phyloP scores from a whole-genome alignment of 2,797 vertebrate genomes.

The Ambastaia sidthimunki region DNA sequence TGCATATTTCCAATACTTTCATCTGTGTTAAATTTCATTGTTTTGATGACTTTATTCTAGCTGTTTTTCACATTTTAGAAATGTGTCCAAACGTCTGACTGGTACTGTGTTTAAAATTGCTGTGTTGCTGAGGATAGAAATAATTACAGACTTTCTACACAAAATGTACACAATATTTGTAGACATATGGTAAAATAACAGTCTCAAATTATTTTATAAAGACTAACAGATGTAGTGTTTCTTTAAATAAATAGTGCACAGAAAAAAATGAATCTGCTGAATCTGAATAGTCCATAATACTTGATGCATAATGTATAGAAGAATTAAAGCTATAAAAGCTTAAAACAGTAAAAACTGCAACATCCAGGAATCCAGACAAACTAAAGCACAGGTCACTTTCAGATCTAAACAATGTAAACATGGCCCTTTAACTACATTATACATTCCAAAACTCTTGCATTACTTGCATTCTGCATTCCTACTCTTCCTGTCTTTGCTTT shows the following conservation, averaged over 20 bases:
- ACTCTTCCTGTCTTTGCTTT: conserved; percentile 44
- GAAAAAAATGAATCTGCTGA: background rate
- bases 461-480: background rate
- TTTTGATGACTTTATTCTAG: background rate
- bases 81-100: background rate
- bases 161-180: background rate
- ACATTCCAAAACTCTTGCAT: background rate
- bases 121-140: background rate
- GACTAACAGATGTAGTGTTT: background rate
- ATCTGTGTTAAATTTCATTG: background rate
- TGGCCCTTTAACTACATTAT: background rate
- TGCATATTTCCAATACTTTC: background rate
- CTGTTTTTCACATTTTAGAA: background rate
- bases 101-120: background rate
- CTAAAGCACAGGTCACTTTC: background rate
- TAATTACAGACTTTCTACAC: background rate
- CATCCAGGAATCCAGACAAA: background rate
- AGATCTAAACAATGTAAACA: background rate
- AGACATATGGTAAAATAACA: background rate
- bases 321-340: background rate
- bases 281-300: background rate
- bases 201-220: background rate
- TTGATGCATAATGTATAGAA: background rate
- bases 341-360: background rate
- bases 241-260: background rate